Evolutionary conservation across 2,113 vertebrate genomes (phyloP), one percentile per base, ranked within the genome.

Genomic region (Pterocles orientalis): DNA sequence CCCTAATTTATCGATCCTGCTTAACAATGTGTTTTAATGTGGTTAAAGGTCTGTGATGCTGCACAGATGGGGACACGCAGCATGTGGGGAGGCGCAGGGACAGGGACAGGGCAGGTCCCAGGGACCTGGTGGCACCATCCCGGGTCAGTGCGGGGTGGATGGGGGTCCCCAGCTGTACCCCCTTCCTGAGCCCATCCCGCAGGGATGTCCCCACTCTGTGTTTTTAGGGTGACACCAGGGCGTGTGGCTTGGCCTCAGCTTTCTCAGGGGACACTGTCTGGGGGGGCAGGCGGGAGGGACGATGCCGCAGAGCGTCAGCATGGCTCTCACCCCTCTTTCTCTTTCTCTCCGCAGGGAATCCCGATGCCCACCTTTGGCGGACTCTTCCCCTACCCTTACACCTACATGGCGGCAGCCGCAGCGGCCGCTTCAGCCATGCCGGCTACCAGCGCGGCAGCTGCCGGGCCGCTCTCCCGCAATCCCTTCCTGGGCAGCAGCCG

Each of bases 361-460:
- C 99, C 99, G 65, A 99, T 99, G 99, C 99, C 99, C 97, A 98
- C 99, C 14, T 99, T 99, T 50, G 99, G 99, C 58, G 99, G 99
- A 92, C 98, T 99, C 58, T 99, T 99, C 96, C 99, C 99, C 12
- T 99, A 99, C 81, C 99, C 99, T 1, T 99, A 99, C 98, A 99
- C 99, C 95, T 99, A 99, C 97, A 99, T 99, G 99, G 99, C 99
- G 1, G 99, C 99, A 0, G 99, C 99, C 0, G 99, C 99, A 0
- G 99, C 99, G 0, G 99, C 99, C 0, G 99, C 99, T 51, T 99
- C 99, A 0, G 99, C 99, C 53, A 97, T 99, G 87, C 99, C 99
- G 1, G 98, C 98, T 69, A 98, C 98, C 97, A 99, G 98, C 82
- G 97, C 98, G 0, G 92, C 94, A 0, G 88, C 97, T 0, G 98